phyloP scores from a whole-genome alignment of 2,113 vertebrate genomes.

The Acrocephalus kingi region DNA sequence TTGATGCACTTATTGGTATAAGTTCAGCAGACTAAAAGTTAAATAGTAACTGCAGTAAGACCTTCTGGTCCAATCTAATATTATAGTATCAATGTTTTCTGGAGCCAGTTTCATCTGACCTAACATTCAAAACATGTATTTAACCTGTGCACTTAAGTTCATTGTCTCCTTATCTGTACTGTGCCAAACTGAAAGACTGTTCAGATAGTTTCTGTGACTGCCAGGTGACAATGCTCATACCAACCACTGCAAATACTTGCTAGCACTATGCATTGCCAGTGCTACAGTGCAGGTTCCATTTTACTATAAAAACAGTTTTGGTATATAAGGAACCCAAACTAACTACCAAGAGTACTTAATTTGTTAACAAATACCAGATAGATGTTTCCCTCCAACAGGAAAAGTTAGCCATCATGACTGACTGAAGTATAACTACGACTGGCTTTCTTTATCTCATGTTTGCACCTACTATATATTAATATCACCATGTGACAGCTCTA shows the following conservation, averaged over 20 bases:
- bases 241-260: neutral
- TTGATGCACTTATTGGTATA: neutral
- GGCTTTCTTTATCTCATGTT: neutral
- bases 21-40: neutral
- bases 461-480: neutral
- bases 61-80: neutral
- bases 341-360: neutral
- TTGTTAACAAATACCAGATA: neutral
- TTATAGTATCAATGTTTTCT: neutral
- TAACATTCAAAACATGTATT: neutral
- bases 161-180: neutral
- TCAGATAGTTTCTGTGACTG: neutral
- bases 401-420: neutral
- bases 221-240: neutral
- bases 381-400: neutral
- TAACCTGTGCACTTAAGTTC: neutral
- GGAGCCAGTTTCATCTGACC: neutral
- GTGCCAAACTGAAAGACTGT: neutral
- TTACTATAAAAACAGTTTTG: neutral
- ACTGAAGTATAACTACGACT: neutral
- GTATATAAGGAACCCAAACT: neutral
- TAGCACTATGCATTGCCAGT: neutral
- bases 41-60: neutral
- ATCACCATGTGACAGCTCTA: neutral
- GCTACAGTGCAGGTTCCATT: neutral